Evolutionary conservation across 2,797 vertebrate species (phyloP).

Genomic region (Parotocinclus haroldoi): DNA sequence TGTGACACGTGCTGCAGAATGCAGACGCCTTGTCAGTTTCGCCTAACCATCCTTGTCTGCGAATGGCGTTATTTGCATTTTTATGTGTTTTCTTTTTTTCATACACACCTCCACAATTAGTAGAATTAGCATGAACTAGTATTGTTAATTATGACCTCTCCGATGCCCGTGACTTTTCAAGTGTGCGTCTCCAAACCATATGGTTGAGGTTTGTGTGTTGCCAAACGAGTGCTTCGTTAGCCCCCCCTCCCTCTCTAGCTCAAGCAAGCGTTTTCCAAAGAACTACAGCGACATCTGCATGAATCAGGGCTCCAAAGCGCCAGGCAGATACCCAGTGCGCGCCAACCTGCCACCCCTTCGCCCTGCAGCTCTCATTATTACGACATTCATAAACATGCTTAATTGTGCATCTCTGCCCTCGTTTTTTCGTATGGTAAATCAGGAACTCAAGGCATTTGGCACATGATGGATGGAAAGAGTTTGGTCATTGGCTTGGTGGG

Average conservation of each 20-base stretch:
- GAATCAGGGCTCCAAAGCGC: constrained; percentile 83
- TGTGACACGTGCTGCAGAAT: constrained; percentile 67
- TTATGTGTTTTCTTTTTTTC: constrained; percentile 69
- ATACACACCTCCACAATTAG: constrained; percentile 57
- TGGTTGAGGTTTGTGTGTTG: constrained; percentile 66
- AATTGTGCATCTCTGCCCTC: constrained; percentile 86
- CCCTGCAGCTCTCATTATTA: constrained; percentile 70
- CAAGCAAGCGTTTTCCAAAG: constrained; percentile 86
- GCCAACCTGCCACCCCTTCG: constrained; percentile 50
- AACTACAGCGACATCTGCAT: constrained; percentile 99
- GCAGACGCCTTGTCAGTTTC: constrained; percentile 52
- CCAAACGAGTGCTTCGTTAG: constrained; percentile 76
- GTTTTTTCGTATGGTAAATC: constrained; percentile 84
- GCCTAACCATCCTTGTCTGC: constrained; percentile 63
- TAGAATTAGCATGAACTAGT: constrained; percentile 36
- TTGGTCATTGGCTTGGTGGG: too few relatives aligned
- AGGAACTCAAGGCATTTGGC: constrained; percentile 68
- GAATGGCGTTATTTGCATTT: constrained; percentile 74
- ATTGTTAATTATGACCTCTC: background rate
- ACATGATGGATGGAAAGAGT: constrained; percentile 48
- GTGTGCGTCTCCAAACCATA: constrained; percentile 56
- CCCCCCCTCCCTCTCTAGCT: constrained; percentile 66
- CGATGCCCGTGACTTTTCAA: constrained; percentile 54
- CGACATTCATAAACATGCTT: constrained; percentile 76
- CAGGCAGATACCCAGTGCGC: constrained; percentile 64